Conservation (phyloP, 2,888 invertebrate species). For the Cryptus viduatorius region DNA sequence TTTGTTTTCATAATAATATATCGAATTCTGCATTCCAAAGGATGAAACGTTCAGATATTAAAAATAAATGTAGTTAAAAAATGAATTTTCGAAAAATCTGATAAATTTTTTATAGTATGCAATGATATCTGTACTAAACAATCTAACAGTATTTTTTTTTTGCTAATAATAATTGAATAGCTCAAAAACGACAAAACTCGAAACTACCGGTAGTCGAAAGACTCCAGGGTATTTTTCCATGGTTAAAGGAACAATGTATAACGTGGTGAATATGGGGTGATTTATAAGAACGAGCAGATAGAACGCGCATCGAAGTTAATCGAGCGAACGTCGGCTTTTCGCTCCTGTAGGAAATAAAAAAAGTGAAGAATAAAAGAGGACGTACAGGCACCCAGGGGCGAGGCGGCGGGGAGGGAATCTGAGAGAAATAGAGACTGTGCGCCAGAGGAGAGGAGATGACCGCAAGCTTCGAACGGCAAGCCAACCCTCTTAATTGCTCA, state of each 20-base stretch:
- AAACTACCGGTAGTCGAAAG: not conserved
- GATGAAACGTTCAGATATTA: too few relatives aligned
- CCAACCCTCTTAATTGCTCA: constrained; percentile 69
- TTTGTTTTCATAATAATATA: too few relatives aligned
- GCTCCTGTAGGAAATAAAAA: constrained; percentile 48
- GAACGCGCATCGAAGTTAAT: constrained; percentile 33
- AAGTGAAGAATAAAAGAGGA: constrained; percentile 25
- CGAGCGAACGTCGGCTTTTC: constrained; percentile 43
- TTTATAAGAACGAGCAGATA: not conserved
- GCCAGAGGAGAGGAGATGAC: constrained; percentile 66
- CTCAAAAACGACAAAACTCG: not conserved
- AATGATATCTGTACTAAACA: too few relatives aligned
- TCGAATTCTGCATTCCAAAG: too few relatives aligned
- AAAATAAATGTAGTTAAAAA: too few relatives aligned
- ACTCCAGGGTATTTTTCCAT: not conserved
- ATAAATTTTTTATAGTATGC: too few relatives aligned
- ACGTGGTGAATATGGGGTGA: not conserved
- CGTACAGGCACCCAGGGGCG: constrained; percentile 11
- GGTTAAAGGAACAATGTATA: constrained; percentile 38
- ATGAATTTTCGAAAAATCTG: too few relatives aligned
- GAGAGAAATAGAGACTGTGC: constrained; percentile 69
- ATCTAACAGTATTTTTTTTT: not conserved
- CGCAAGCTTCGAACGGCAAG: constrained; percentile 65
- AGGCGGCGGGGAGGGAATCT: constrained; percentile 31
- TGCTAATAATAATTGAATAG: not conserved